A percentile compares a stretch with the other conserved stretches of the same genome.
Conservation (phyloP, 2,888 invertebrate species). For the Sinhomidia bicolor region DNA sequence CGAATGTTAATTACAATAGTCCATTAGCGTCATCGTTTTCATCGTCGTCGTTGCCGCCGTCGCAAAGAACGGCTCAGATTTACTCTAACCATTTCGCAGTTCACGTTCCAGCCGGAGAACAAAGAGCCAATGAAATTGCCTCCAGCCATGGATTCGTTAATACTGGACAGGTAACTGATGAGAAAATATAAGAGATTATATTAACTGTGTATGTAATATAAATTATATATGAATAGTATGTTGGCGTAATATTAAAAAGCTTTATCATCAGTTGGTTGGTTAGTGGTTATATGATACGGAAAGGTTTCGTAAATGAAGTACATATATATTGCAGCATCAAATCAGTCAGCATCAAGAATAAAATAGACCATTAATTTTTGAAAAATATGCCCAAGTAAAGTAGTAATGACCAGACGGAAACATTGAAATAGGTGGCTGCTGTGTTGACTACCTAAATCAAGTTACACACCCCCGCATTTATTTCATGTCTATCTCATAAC, state of each 20-base stretch:
- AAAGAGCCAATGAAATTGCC: slow-evolving; percentile 82
- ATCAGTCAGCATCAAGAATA: too few relatives aligned
- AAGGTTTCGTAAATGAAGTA: too few relatives aligned
- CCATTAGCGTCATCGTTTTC: neutral
- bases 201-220: neutral
- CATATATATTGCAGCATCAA: too few relatives aligned
- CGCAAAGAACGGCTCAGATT: slow-evolving; percentile 47
- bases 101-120: slow-evolving; percentile 82
- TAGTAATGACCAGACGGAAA: too few relatives aligned
- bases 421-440: too few relatives aligned
- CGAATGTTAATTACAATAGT: neutral
- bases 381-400: too few relatives aligned
- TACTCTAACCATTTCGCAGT: slow-evolving; percentile 84
- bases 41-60: neutral
- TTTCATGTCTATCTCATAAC: neutral
- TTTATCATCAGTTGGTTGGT: too few relatives aligned
- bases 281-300: too few relatives aligned
- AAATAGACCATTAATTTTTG: too few relatives aligned
- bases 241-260: too few relatives aligned
- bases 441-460: too few relatives aligned
- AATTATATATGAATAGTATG: too few relatives aligned
- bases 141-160: slow-evolving; percentile 83
- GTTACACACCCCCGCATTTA: neutral
- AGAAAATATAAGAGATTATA: neutral
- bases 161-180: slow-evolving; percentile 82